These are phyloP conservation scores for Drymodes brunneopygia DNA, from an alignment of 2,113 vertebrate genomes.

Conservation along the genomic window DNA sequence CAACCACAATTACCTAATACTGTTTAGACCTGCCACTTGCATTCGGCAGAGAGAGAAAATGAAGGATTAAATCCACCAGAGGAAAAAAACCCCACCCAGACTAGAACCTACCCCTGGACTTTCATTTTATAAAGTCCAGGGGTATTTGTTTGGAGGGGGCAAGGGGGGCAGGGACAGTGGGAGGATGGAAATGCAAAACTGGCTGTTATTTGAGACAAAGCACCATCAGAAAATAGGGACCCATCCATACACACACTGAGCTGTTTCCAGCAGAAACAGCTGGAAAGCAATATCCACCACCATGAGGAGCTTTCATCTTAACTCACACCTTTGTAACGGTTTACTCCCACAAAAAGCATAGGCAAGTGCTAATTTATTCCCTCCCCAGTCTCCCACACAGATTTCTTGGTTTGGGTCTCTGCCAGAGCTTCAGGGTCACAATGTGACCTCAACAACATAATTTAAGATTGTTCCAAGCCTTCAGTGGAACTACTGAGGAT, in stretches of 20 bases:
- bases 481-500: background rate
- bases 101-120: background rate
- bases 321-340: constrained; percentile 29
- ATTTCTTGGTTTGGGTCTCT: constrained; percentile 6
- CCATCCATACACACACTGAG: background rate
- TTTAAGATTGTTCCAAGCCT: background rate
- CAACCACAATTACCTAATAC: constrained; percentile 70
- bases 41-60: constrained; percentile 55
- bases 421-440: constrained; percentile 48
- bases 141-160: background rate
- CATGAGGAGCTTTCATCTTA: background rate
- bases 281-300: background rate
- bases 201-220: background rate
- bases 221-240: background rate
- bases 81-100: background rate
- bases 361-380: background rate
- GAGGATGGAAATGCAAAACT: constrained; percentile 13
- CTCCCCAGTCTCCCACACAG: constrained; percentile 15
- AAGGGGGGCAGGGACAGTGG: background rate
- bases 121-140: background rate
- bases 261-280: background rate
- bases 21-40: constrained; percentile 59
- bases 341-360: background rate
- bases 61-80: constrained; percentile 47
- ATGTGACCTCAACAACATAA: constrained; percentile 26